Conservation (phyloP, 2,888 invertebrate genomes). For the Brachycybe producta region DNA sequence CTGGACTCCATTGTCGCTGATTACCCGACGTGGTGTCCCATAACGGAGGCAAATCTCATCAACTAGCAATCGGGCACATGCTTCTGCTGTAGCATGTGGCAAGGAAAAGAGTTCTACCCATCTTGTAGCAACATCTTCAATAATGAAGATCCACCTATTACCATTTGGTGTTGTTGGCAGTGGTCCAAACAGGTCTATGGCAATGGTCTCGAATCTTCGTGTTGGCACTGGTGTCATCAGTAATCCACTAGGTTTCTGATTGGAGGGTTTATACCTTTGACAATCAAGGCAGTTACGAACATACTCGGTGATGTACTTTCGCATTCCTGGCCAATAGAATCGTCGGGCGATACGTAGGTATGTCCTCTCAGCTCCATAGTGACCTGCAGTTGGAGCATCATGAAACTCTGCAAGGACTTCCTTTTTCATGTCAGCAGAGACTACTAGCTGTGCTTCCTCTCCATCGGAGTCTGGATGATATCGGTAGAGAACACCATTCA, state of each 20-base stretch:
- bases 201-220: neutral
- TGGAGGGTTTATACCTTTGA: neutral
- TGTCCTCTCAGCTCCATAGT: slow-evolving; percentile 15
- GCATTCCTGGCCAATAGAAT: slow-evolving; percentile 20
- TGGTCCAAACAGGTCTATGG: slow-evolving; percentile 5
- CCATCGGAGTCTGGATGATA: neutral
- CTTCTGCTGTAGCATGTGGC: slow-evolving; percentile 6
- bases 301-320: slow-evolving; percentile 14
- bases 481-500: neutral
- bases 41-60: slow-evolving; percentile 13
- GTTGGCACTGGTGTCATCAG: neutral
- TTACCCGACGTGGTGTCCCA: slow-evolving; percentile 7
- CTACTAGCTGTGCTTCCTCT: neutral
- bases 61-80: neutral
- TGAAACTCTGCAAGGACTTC: slow-evolving; percentile 19
- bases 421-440: neutral
- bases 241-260: neutral
- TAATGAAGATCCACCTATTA: neutral
- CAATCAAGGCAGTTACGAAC: slow-evolving; percentile 17
- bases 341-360: slow-evolving; percentile 7
- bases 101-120: slow-evolving; percentile 16
- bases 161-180: neutral
- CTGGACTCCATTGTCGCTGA: slow-evolving; percentile 11
- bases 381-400: slow-evolving; percentile 16
- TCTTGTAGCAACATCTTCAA: slow-evolving; percentile 7